These are phyloP conservation scores for Petrocephalus schoutedeni DNA, from an alignment of 2,797 vertebrate genomes.

Conservation along the genomic window DNA sequence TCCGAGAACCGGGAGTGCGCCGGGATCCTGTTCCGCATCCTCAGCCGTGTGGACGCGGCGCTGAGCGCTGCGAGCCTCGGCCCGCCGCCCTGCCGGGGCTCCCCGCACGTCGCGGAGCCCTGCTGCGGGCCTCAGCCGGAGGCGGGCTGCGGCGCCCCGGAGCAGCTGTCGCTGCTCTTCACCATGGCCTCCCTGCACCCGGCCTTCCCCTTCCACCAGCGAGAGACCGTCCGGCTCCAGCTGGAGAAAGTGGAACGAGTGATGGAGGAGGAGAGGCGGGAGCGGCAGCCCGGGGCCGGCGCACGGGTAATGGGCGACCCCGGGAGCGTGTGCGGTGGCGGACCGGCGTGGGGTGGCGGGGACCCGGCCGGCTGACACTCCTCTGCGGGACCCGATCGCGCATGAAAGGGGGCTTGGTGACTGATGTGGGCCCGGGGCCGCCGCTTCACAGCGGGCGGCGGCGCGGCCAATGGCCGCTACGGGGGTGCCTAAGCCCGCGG, in stretches of 20 bases:
- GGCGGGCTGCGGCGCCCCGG: constrained; percentile 57
- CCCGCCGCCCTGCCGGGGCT: constrained; percentile 43
- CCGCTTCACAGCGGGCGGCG: no score
- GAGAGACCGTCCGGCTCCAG: constrained; percentile 74
- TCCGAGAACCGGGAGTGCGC: constrained; percentile 90
- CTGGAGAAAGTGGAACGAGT: constrained; percentile 69
- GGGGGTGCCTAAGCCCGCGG: neutral
- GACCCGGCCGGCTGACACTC: neutral
- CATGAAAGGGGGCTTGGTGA: neutral
- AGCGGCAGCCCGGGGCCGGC: constrained; percentile 30
- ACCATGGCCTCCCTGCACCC: constrained; percentile 91
- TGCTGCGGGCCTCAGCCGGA: constrained; percentile 42
- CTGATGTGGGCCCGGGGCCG: no score
- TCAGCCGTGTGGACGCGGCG: constrained; percentile 74
- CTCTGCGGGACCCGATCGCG: no score
- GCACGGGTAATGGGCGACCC: constrained; percentile 51
- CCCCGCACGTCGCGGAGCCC: constrained; percentile 37
- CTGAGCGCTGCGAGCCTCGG: constrained; percentile 56
- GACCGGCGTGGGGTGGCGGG: no score
- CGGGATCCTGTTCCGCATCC: constrained; percentile 76
- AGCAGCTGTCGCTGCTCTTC: constrained; percentile 82
- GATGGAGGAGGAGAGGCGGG: constrained; percentile 46
- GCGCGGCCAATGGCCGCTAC: neutral
- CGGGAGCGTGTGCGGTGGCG: neutral
- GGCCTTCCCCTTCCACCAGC: constrained; percentile 88